phyloP scores from a whole-genome alignment of 2,113 vertebrate species.

The Morphnarchus princeps region DNA sequence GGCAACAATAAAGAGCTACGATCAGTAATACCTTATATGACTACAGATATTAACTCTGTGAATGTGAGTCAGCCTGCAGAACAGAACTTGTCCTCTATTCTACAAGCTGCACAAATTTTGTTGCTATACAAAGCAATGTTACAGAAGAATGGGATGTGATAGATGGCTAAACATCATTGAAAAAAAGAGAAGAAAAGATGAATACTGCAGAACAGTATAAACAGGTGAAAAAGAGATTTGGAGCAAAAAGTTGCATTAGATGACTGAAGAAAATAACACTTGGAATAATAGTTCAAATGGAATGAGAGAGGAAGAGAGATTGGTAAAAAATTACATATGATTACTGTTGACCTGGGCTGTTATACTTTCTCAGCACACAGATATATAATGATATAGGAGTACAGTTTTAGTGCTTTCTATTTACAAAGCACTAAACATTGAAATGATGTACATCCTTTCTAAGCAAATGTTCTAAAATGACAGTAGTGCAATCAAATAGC shows the following conservation, averaged over 20 bases:
- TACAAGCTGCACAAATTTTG: not conserved
- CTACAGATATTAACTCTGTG: not conserved
- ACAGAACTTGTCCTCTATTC: not conserved
- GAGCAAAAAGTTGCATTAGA: not conserved
- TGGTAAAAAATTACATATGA: not conserved
- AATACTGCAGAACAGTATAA: not conserved
- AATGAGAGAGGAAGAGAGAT: not conserved
- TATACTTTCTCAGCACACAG: not conserved
- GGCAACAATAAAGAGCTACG: not conserved
- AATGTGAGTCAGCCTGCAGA: not conserved
- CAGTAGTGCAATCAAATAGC: not conserved
- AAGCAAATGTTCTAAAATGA: not conserved
- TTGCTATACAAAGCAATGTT: not conserved
- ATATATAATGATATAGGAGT: not conserved
- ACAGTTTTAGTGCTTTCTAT: not conserved
- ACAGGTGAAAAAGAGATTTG: not conserved
- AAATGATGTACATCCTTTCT: not conserved
- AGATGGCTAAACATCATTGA: not conserved
- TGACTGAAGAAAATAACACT: not conserved
- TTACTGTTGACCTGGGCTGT: not conserved
- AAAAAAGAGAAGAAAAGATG: not conserved
- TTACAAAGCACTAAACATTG: not conserved
- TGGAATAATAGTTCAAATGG: not conserved
- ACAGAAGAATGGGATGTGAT: not conserved
- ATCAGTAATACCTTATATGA: not conserved